phyloP scores from a whole-genome alignment of 1,140 invertebrate genomes.

The Meloidogyne floridensis region DNA sequence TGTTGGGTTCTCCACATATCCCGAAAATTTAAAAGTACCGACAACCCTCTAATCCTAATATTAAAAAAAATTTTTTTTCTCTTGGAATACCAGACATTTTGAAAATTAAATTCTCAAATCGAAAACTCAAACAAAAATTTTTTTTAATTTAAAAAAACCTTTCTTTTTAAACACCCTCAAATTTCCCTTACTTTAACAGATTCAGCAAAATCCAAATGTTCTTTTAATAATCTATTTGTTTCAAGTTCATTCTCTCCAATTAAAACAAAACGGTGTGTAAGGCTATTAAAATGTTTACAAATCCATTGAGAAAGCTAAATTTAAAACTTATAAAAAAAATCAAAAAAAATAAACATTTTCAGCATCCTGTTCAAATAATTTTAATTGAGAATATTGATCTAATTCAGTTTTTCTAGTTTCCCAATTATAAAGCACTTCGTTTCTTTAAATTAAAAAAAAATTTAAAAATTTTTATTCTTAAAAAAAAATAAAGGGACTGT shows the following conservation, averaged over 20 bases:
- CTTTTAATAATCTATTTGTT: constrained; percentile 29
- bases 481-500: too few species aligned
- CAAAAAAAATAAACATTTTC: constrained; percentile 24
- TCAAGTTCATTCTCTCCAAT: constrained; percentile 34
- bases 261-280: constrained; percentile 30
- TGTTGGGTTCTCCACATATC: too few species aligned
- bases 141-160: neutral
- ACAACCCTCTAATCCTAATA: too few species aligned
- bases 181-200: constrained; percentile 31
- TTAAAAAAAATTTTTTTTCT: too few species aligned
- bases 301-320: constrained; percentile 42
- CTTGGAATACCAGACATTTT: neutral
- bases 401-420: constrained; percentile 32
- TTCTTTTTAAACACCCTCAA: too few species aligned
- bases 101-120: constrained; percentile 10
- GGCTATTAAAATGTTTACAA: constrained; percentile 23
- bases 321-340: neutral
- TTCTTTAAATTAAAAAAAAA: constrained; percentile 18
- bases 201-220: constrained; percentile 40
- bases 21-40: too few species aligned
- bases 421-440: constrained; percentile 36
- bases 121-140: neutral
- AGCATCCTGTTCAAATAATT: constrained; percentile 42
- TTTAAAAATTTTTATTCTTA: too few species aligned
- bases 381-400: constrained; percentile 37